Evolutionary conservation across 2,888 invertebrate species (phyloP).

Genomic region (Lasioglossum lativentre): DNA sequence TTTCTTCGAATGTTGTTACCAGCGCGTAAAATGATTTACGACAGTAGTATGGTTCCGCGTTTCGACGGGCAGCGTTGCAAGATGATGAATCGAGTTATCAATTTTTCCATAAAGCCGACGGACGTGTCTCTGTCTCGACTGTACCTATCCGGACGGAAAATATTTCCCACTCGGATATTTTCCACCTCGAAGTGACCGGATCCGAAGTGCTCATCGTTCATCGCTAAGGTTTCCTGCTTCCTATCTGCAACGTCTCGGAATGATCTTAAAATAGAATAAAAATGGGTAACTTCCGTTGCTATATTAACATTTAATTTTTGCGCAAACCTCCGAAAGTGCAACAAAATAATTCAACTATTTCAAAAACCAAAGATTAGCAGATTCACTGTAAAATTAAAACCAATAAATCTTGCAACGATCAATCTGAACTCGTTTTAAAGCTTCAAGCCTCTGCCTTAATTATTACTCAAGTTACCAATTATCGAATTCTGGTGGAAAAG

Average conservation of each 20-base stretch:
- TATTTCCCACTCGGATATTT: neutral
- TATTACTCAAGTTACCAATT: too few species aligned
- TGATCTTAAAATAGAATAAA: neutral
- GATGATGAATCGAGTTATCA: conserved; percentile 12
- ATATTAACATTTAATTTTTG: neutral
- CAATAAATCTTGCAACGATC: too few species aligned
- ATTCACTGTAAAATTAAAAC: too few species aligned
- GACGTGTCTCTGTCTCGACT: neutral
- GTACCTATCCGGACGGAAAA: neutral
- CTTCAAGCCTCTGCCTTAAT: too few species aligned
- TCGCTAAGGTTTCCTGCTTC: neutral
- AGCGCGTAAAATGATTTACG: neutral
- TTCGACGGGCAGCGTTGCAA: neutral
- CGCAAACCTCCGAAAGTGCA: too few species aligned
- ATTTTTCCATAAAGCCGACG: neutral
- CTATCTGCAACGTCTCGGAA: neutral
- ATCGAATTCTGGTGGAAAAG: too few species aligned
- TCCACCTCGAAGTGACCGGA: neutral
- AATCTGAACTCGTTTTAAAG: too few species aligned
- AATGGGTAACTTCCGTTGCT: neutral
- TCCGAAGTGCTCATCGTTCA: neutral
- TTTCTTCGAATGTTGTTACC: too few species aligned
- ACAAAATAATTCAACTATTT: too few species aligned
- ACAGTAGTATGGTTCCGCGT: neutral
- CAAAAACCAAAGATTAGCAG: too few species aligned